Evolutionary conservation across 2,113 vertebrate species (phyloP), one percentile per base, ranked within the genome.

Genomic region (Myodes glareolus): DNA sequence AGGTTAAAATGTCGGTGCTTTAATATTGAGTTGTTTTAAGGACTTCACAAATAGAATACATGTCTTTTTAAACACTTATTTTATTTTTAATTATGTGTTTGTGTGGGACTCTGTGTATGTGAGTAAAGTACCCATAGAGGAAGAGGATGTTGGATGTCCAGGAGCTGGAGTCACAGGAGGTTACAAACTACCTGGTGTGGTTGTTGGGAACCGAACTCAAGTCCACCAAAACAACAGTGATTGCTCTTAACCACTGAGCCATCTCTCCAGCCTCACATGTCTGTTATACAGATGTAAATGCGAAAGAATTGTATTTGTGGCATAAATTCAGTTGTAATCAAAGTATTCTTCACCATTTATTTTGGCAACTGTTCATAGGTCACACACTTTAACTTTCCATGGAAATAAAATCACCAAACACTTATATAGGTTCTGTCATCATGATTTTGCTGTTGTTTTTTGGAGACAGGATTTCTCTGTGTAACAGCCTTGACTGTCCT

Each of bases 311-410:
- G 68, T 55, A 75, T 73, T 84, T 73, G 47, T 7, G 5, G 19
- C 31, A 33, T 52, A 27, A 52, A 25, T 72, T 92, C 39, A 75
- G 17, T 94, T 78, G 87, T 94, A 4, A 36, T 72, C 80, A 80
- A 94, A 16, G 5, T 80, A 39, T 77, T 91, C 3, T 94, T 80
- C 75, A 3, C 45, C 36, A 55, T 47, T 88, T 91, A n/a, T 25
- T 92, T 84, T 81, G 45, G 78, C n/a, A 16, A 61, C 72, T 92
- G 97, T 95, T 91, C 58, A 47, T 63, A 75, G 39, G 19, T 45
- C 61, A 77, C 6, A 21, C 68, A 76, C 33, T 81, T 95, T 47
- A n/a, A 47, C 39, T 90, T 77, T 73, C 50, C 19, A 65, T 31
- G 58, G 29, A 47, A 85, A 42, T 76, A 72, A 39, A 25, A 19